Percentiles rank a stretch among this genome's conserved stretches.
Conservation (phyloP, 2,113 vertebrate species). For the Pungitius pungitius region DNA sequence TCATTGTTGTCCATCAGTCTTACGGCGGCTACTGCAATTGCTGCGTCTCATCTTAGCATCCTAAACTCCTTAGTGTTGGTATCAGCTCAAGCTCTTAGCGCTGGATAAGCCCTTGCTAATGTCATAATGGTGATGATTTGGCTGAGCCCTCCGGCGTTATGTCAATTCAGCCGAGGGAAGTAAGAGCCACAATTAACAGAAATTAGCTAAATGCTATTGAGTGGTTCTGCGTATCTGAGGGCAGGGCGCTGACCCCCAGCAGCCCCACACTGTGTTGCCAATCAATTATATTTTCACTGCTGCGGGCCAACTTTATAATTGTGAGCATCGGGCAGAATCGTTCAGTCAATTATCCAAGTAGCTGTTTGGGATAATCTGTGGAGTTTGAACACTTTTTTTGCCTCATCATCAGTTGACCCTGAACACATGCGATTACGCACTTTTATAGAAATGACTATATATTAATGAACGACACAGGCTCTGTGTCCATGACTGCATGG, state of each 20-base stretch:
- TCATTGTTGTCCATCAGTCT: conserved; percentile 79
- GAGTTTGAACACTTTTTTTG: conserved; percentile 27
- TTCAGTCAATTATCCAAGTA: conserved; percentile 38
- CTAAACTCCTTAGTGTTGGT: conserved; percentile 82
- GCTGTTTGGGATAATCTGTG: conserved; percentile 21
- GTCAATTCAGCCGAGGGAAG: conserved; percentile 73
- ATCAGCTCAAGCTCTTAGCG: conserved; percentile 81
- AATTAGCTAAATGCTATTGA: conserved; percentile 75
- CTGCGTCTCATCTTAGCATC: conserved; percentile 78
- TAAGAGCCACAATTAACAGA: conserved; percentile 77
- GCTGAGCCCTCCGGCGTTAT: conserved; percentile 76
- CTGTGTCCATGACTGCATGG: neutral
- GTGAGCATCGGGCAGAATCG: conserved; percentile 30
- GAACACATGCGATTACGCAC: conserved; percentile 1
- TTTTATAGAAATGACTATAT: neutral
- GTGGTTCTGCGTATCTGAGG: conserved; percentile 54
- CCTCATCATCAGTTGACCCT: conserved; percentile 22
- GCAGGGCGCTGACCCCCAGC: conserved; percentile 57
- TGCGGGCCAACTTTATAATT: conserved; percentile 32
- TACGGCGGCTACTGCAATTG: conserved; percentile 71
- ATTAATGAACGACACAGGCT: conserved; percentile 4
- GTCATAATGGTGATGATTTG: conserved; percentile 82
- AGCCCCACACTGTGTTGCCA: conserved; percentile 41
- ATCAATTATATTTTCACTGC: conserved; percentile 56
- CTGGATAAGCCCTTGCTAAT: conserved; percentile 81